Evolutionary conservation across 2,888 invertebrate genomes (phyloP).

Genomic region (Tetropium fuscum): DNA sequence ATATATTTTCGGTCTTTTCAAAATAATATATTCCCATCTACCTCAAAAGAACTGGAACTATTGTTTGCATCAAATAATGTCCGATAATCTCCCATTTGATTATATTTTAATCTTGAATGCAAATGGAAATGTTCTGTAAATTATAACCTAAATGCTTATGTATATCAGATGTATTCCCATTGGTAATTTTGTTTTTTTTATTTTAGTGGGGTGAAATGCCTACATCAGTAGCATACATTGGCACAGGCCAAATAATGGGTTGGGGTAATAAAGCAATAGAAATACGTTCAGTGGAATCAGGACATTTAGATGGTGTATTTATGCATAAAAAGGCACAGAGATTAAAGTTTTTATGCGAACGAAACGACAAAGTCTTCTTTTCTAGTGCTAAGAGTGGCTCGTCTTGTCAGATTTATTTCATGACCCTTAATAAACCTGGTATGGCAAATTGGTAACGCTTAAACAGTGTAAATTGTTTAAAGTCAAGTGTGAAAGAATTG

Average conservation of each 20-base stretch:
- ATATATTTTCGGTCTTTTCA: too few relatives aligned
- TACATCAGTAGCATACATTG: conserved; percentile 98
- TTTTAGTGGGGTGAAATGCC: conserved; percentile 99
- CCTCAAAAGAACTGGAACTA: too few relatives aligned
- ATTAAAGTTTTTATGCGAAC: conserved; percentile 99
- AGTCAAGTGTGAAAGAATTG: conserved; percentile 6
- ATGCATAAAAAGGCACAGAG: conserved; percentile 99
- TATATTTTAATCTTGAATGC: too few relatives aligned
- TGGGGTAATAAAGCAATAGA: conserved; percentile 99
- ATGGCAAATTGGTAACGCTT: conserved; percentile 95
- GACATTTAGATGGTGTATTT: conserved; percentile 99
- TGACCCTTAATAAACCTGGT: conserved; percentile 99
- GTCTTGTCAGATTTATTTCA: conserved; percentile 99
- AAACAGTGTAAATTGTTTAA: conserved; percentile 6
- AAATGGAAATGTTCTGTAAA: too few relatives aligned
- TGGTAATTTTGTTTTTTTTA: conserved; percentile 43
- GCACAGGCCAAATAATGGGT: conserved; percentile 99
- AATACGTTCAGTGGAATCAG: conserved; percentile 98
- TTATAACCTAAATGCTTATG: too few relatives aligned
- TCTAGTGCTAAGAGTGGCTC: conserved; percentile 99
- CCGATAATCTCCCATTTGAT: too few relatives aligned
- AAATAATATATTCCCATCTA: too few relatives aligned
- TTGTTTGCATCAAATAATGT: too few relatives aligned
- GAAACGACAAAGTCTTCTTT: conserved; percentile 99
- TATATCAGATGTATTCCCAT: too few relatives aligned